Evolutionary conservation across 2,797 vertebrate genomes (phyloP).

Genomic region (Eutrigla gurnardus): DNA sequence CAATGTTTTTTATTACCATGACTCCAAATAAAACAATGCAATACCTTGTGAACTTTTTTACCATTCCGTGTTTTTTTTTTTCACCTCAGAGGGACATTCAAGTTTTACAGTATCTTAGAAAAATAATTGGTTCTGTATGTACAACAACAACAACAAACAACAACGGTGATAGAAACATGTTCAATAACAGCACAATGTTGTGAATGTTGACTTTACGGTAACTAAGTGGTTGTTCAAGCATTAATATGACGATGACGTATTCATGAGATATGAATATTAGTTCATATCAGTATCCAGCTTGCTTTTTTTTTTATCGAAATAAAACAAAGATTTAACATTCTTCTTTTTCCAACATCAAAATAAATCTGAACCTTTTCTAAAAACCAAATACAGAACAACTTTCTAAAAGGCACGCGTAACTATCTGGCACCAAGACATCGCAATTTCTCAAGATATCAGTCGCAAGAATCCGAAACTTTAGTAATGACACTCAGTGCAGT

Average conservation of each 20-base stretch:
- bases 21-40: slow-evolving; percentile 55
- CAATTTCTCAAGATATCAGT: slow-evolving; percentile 23
- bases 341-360: slow-evolving; percentile 23
- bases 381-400: slow-evolving; percentile 42
- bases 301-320: slow-evolving; percentile 4
- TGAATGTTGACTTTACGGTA: slow-evolving; percentile 9
- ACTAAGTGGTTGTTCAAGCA: slow-evolving; percentile 29
- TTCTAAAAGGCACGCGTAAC: slow-evolving; percentile 71
- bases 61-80: slow-evolving; percentile 45
- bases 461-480: slow-evolving; percentile 11
- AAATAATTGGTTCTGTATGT: slow-evolving; percentile 85
- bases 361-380: slow-evolving; percentile 20
- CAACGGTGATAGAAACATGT: slow-evolving; percentile 56
- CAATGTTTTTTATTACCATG: slow-evolving; percentile 57
- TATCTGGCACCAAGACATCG: slow-evolving; percentile 32
- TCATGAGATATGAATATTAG: slow-evolving; percentile 40
- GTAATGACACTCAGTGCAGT: slow-evolving; percentile 34
- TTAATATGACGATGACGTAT: slow-evolving; percentile 22
- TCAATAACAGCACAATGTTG: slow-evolving; percentile 33
- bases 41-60: slow-evolving; percentile 46
- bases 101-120: slow-evolving; percentile 82
- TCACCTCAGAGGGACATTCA: slow-evolving; percentile 63
- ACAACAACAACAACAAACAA: slow-evolving; percentile 76
- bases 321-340: slow-evolving; percentile 27
- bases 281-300: slow-evolving; percentile 22